phyloP scores from a whole-genome alignment of 2,113 vertebrate species.

The Cervus canadensis region DNA sequence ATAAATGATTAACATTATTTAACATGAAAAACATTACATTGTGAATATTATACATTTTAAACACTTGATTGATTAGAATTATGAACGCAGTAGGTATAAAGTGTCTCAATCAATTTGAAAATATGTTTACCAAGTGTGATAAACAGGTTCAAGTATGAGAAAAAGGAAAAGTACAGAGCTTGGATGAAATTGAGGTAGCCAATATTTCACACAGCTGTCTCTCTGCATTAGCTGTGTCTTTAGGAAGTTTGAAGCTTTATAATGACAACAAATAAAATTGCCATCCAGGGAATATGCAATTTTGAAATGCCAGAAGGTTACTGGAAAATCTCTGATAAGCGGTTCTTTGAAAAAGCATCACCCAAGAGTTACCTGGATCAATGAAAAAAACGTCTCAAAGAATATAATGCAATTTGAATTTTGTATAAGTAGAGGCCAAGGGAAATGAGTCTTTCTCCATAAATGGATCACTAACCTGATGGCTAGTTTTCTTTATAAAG shows the following conservation, averaged over 20 bases:
- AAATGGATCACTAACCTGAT: not conserved
- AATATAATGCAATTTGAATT: slow-evolving; percentile 38
- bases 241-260: slow-evolving; percentile 27
- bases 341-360: slow-evolving; percentile 58
- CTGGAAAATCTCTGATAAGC: slow-evolving; percentile 55
- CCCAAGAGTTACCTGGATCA: slow-evolving; percentile 46
- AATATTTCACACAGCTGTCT: not conserved
- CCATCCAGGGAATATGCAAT: slow-evolving; percentile 45
- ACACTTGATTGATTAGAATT: not conserved
- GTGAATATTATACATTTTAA: not conserved
- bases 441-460: not conserved
- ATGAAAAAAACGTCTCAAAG: slow-evolving; percentile 30
- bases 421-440: not conserved
- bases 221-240: slow-evolving; percentile 11
- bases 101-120: not conserved
- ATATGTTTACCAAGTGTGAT: not conserved
- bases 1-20: not conserved
- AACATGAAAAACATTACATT: not conserved
- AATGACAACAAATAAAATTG: slow-evolving; percentile 48
- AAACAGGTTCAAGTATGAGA: not conserved
- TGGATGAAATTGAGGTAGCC: not conserved
- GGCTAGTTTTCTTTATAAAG: slow-evolving; percentile 17
- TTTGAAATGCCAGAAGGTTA: slow-evolving; percentile 47
- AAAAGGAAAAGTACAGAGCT: not conserved
- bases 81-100: not conserved